phyloP scores from a whole-genome alignment of 1,140 invertebrate species.

The Thrips palmi region DNA sequence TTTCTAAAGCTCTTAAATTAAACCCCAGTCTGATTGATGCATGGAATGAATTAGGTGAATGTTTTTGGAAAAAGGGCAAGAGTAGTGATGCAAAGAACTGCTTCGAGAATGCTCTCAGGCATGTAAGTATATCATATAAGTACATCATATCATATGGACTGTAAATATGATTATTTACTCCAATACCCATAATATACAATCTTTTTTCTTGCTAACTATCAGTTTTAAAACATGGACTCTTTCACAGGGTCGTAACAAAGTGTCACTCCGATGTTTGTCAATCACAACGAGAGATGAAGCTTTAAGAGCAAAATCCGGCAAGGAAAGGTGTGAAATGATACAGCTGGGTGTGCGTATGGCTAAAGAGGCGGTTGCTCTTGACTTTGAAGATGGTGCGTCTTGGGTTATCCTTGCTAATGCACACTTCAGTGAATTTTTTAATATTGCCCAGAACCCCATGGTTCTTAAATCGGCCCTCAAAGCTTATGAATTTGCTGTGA shows the following conservation, averaged over 20 bases:
- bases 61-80: constrained; percentile 76
- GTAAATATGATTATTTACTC: background rate
- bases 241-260: constrained; percentile 53
- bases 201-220: background rate
- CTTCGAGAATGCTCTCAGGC: constrained; percentile 60
- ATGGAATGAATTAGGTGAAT: constrained; percentile 81
- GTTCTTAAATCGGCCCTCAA: constrained; percentile 30
- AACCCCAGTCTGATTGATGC: constrained; percentile 64
- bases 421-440: constrained; percentile 65
- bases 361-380: constrained; percentile 63
- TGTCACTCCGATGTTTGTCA: constrained; percentile 64
- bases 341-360: constrained; percentile 56
- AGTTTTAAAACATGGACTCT: constrained; percentile 8
- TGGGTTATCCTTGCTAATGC: constrained; percentile 78
- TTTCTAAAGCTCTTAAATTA: constrained; percentile 71
- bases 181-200: background rate
- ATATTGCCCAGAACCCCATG: constrained; percentile 48
- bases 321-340: constrained; percentile 42
- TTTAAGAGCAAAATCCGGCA: constrained; percentile 23
- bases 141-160: background rate
- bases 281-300: constrained; percentile 58
- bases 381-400: constrained; percentile 64
- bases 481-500: constrained; percentile 9
- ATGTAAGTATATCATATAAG: constrained; percentile 34
- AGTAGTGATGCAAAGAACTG: constrained; percentile 65